Evolutionary conservation across 2,797 vertebrate species (phyloP), one percentile per base, ranked within the genome.

Genomic region (Coregonus ussuriensis): DNA sequence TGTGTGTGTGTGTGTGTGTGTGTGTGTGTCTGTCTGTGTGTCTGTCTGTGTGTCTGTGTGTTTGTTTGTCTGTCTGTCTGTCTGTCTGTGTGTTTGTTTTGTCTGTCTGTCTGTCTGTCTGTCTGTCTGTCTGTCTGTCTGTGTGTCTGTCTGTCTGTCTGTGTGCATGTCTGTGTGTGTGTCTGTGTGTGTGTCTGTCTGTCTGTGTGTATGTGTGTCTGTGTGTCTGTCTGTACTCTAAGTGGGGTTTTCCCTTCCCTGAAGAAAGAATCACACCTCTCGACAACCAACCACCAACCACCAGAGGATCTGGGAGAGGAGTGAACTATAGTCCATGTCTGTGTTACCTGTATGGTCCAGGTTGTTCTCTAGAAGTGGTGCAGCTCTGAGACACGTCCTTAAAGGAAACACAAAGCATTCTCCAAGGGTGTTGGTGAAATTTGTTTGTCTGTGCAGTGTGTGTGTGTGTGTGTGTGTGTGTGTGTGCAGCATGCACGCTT

Each of bases 191-290:
- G 21, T 79, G 13, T 76, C 31, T 77, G 4, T 78, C 25, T 63
- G 29, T 37, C 52, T 72, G 47, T 75, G 6, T 31, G 31, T 67
- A 52, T 71, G 35, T 76, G 37, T 73, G 7, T 65, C n/a, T 65
- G 7, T 65, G 5, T 65, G 7, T 29, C n/a, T 65, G 11, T 14
- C 25, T 59, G 37, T 37, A 15, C 53, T 18, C 53, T 54, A 54
- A 14, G 71, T 87, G 90, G 91, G 91, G 90, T 81, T 91, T 93
- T 92, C 92, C 91, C 83, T 83, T n/a, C 54, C 83, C 80, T 86
- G 81, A 84, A 87, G 85, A 84, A 76, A 83, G 81, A 81, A 56
- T 15, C 54, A 56, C 54, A 56, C 16, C 54, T 56, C 18, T 11
- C 41, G 54, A 56, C 4, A 56, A 56, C 88, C 74, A 66, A 78